Base-by-base conservation (phyloP, 2,113 vertebrate species). In the Nicator chloris region DNA sequence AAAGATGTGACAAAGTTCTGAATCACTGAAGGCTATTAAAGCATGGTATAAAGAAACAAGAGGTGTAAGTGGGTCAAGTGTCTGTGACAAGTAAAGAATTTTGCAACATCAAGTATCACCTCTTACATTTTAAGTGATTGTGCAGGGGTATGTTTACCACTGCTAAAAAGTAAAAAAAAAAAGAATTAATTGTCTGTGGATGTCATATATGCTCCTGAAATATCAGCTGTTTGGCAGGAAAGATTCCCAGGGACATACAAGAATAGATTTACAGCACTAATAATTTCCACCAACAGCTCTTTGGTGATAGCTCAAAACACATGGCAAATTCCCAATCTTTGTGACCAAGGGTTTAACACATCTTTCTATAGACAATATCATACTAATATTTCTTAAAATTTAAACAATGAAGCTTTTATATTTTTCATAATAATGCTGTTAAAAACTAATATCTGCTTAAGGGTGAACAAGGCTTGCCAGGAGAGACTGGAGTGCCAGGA, bases 401-500 rank as follows among this genome's bases (percentile, higher is more conserved):
- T 51, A 93, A 73, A 27, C 15, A 72, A 35, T 3, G 1, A 54
- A 76, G 31, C n/a, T 81, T 82, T 91, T 73, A 12, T 63, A 53
- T 28, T 35, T 79, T 86, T 85, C 37, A 40, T 81, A 22, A 90
- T 40, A 91, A 92, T 2, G 4, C 20, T 93, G 31, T 88, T 72
- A 68, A 84, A 73, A 93, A 77, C 15, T 14, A 42, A 68, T 85
- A 92, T 93, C 65, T 96, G n/a, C 49, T 80, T 95, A 90, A 97
- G 90, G 98, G 98, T 93, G 98, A 99, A 80, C 98, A 98, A 97
- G 98, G 98, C 91, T 98, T 99, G 72, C 98, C 98, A 88, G 98
- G 98, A 97, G 98, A 99, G 96, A 98, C 98, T 95, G 99, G 98
- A 93, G 92, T 95, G 86, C 96, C 97, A 63, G 98, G 98, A 96